phyloP scores from a whole-genome alignment of 2,797 vertebrate species.

The Anomalospiza imberbis region DNA sequence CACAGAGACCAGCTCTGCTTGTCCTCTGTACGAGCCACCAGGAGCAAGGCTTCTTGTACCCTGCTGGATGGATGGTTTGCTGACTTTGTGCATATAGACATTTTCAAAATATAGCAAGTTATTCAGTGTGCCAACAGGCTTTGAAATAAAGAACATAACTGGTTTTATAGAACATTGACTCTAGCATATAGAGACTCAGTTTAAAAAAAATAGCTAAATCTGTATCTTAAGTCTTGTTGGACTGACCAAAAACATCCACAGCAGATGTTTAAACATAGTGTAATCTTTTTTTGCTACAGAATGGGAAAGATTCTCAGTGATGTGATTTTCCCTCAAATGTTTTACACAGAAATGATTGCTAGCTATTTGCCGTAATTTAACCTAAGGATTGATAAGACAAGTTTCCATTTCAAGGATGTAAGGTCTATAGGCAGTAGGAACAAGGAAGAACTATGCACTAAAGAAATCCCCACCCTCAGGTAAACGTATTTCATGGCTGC shows the following conservation, averaged over 20 bases:
- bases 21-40: background rate
- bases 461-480: constrained; percentile 1
- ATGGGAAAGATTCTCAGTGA: background rate
- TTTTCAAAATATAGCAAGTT: background rate
- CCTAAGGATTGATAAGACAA: background rate
- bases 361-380: background rate
- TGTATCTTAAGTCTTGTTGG: background rate
- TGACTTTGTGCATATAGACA: background rate
- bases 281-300: background rate
- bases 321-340: background rate
- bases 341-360: background rate
- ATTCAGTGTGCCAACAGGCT: background rate
- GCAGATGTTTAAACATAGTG: background rate
- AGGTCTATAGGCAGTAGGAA: background rate
- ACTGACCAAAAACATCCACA: background rate
- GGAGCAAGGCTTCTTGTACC: background rate
- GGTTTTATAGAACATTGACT: background rate
- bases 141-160: background rate
- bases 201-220: background rate
- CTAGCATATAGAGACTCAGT: background rate
- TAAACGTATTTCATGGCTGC: background rate
- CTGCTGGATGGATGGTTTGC: background rate
- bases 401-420: background rate
- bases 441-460: background rate
- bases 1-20: background rate